A percentile compares a stretch with the other conserved stretches of the same genome.
Conservation (phyloP, 2,113 vertebrate genomes). For the Carettochelys insculpta region DNA sequence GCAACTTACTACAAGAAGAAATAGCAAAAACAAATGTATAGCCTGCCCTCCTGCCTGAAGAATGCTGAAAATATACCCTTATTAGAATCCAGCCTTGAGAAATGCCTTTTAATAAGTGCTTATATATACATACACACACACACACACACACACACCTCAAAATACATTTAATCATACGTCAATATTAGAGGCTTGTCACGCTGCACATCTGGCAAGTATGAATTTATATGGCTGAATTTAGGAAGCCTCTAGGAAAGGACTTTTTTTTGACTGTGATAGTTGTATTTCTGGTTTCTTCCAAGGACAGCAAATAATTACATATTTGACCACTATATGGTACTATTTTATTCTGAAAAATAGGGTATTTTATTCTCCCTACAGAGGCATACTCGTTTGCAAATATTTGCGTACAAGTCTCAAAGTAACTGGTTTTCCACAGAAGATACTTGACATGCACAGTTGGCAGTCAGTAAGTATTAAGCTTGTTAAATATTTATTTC, state of each 20-base stretch:
- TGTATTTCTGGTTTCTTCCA: neutral
- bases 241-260: neutral
- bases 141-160: neutral
- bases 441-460: neutral
- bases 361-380: neutral
- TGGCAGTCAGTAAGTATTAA: neutral
- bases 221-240: neutral
- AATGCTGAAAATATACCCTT: neutral
- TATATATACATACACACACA: too few relatives aligned
- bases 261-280: neutral
- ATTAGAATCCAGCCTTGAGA: neutral
- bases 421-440: neutral
- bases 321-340: fast-evolving
- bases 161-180: neutral
- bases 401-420: neutral
- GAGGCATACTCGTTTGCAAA: neutral
- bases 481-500: neutral
- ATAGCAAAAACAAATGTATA: neutral
- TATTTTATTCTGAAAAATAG: neutral
- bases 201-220: neutral
- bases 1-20: neutral
- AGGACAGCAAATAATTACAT: neutral
- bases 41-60: neutral
- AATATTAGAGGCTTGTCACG: neutral
- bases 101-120: neutral